phyloP scores from a whole-genome alignment of 2,113 vertebrate genomes.

The Tupaia chinensis region DNA sequence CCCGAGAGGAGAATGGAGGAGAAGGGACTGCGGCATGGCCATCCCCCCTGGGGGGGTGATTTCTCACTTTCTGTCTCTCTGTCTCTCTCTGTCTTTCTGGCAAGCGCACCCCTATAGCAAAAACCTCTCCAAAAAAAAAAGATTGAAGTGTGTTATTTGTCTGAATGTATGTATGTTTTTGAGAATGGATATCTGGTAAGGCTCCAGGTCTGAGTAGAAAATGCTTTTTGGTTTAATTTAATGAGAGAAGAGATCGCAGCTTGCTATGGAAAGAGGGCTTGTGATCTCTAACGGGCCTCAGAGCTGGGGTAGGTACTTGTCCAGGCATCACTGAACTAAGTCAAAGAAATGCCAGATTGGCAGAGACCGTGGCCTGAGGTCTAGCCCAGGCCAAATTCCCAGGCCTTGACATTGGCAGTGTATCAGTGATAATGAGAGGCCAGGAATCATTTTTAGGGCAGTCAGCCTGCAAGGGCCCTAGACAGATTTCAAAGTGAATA shows the following conservation, averaged over 20 bases:
- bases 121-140: no score
- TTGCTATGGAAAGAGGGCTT: background rate
- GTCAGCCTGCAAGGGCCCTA: background rate
- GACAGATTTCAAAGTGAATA: background rate
- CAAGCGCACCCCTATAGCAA: no score
- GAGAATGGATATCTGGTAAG: background rate
- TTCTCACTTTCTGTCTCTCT: no score
- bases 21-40: no score
- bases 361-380: background rate
- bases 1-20: no score
- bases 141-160: background rate
- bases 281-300: background rate
- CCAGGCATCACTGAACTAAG: background rate
- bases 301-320: background rate
- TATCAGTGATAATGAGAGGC: background rate
- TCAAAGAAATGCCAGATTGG: background rate
- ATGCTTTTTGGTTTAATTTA: background rate
- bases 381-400: background rate
- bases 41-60: no score
- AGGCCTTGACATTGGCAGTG: background rate
- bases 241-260: background rate
- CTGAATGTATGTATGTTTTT: background rate
- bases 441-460: slow-evolving; percentile 5
- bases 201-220: background rate
- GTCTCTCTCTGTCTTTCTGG: no score